Evolutionary conservation across 1,140 invertebrate species (phyloP).

Genomic region (Pachyrhynchus sulphureomaculatus): DNA sequence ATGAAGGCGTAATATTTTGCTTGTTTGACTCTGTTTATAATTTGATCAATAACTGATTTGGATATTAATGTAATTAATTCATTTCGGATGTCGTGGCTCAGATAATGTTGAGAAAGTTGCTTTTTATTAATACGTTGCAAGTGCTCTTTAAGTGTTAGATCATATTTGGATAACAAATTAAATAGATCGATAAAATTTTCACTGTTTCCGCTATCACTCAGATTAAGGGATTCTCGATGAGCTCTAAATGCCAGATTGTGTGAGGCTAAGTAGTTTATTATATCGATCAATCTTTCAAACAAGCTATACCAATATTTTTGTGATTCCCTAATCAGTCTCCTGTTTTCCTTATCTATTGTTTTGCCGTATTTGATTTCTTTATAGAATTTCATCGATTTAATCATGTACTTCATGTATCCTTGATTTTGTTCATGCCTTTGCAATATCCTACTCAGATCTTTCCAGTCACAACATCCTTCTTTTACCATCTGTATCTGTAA

Average conservation of each 20-base stretch:
- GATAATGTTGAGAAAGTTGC: constrained; percentile 35
- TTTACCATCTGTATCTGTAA: constrained; percentile 41
- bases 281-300: constrained; percentile 27
- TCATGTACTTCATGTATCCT: constrained; percentile 37
- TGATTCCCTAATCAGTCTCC: constrained; percentile 33
- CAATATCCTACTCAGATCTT: constrained; percentile 23
- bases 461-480: constrained; percentile 42
- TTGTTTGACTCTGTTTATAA: background rate
- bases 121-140: constrained; percentile 38
- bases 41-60: constrained; percentile 2
- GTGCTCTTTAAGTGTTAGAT: constrained; percentile 27
- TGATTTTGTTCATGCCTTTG: constrained; percentile 40
- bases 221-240: constrained; percentile 19
- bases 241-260: constrained; percentile 40
- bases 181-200: constrained; percentile 37
- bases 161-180: constrained; percentile 32
- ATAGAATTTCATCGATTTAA: constrained; percentile 38
- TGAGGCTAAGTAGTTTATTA: constrained; percentile 42
- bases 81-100: constrained; percentile 40
- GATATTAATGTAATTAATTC: constrained; percentile 34
- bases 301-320: constrained; percentile 38
- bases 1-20: background rate
- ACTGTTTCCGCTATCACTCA: constrained; percentile 25
- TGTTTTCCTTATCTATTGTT: constrained; percentile 40
- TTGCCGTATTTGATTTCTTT: constrained; percentile 41